A percentile compares a stretch with the other conserved stretches of the same genome.
These are phyloP conservation scores for Neofelis nebulosa DNA, from an alignment of 2,113 vertebrate species.

Conservation along the genomic window DNA sequence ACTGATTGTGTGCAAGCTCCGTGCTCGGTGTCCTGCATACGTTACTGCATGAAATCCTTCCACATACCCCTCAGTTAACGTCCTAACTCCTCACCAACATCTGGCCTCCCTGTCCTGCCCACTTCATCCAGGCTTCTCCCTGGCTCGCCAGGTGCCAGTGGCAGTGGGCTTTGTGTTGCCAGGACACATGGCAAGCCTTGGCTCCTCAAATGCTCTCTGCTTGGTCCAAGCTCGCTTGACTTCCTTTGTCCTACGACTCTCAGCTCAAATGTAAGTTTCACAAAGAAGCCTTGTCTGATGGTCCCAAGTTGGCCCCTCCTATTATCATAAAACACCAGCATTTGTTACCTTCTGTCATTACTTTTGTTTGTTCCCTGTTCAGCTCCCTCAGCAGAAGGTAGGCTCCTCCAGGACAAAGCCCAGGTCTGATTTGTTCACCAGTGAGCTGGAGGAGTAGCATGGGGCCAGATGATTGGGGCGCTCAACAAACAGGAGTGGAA, in stretches of 20 bases:
- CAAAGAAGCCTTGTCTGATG: neutral
- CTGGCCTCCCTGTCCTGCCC: neutral
- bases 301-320: neutral
- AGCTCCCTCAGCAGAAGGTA: neutral
- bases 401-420: neutral
- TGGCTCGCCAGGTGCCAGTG: neutral
- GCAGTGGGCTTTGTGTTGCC: neutral
- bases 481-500: fast-evolving
- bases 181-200: neutral
- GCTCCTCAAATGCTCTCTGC: neutral
- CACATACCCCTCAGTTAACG: neutral
- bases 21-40: neutral
- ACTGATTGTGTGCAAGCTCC: neutral
- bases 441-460: neutral
- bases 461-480: neutral
- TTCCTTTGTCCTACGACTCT: neutral
- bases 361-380: neutral
- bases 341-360: too few species aligned
- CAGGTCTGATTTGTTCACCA: neutral
- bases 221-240: neutral
- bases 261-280: neutral
- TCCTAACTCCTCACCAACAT: neutral
- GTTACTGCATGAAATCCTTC: neutral
- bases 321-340: neutral
- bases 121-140: neutral